A percentile compares a stretch with the other conserved stretches of the same genome.
phyloP scores from a whole-genome alignment of 2,113 vertebrate genomes.

The Pterophyllum scalare region DNA sequence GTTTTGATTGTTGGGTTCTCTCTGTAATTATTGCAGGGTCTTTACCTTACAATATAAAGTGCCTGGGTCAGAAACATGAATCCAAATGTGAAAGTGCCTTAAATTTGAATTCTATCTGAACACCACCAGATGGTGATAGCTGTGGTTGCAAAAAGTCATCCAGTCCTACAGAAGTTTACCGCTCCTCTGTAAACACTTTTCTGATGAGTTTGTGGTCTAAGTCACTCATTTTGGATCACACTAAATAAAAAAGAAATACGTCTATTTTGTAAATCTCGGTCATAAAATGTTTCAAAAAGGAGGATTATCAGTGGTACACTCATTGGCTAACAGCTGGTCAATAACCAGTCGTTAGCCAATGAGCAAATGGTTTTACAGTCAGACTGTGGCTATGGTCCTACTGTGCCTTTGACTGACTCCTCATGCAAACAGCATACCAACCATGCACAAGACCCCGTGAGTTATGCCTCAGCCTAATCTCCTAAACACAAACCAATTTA shows the following conservation, averaged over 20 bases:
- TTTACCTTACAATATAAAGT: too few species aligned
- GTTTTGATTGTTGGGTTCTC: too few species aligned
- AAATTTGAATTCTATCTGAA: background rate
- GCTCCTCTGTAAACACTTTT: background rate
- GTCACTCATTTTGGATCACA: background rate
- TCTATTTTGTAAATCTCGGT: background rate
- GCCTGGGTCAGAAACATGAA: background rate
- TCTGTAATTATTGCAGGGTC: too few species aligned
- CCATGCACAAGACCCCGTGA: background rate
- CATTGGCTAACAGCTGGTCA: background rate
- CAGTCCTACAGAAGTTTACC: background rate
- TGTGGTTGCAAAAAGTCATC: background rate
- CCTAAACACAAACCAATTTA: background rate
- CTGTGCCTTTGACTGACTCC: background rate
- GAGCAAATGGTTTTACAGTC: background rate
- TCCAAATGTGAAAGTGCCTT: too few species aligned
- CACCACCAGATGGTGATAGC: background rate
- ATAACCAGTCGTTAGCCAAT: background rate
- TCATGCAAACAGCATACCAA: background rate
- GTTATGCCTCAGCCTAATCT: background rate
- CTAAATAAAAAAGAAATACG: background rate
- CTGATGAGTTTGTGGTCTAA: background rate
- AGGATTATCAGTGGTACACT: background rate
- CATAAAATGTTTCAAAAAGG: background rate
- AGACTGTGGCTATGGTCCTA: background rate